Conservation (phyloP, 1,140 invertebrate genomes). For the Plectrocnemia conspersa region DNA sequence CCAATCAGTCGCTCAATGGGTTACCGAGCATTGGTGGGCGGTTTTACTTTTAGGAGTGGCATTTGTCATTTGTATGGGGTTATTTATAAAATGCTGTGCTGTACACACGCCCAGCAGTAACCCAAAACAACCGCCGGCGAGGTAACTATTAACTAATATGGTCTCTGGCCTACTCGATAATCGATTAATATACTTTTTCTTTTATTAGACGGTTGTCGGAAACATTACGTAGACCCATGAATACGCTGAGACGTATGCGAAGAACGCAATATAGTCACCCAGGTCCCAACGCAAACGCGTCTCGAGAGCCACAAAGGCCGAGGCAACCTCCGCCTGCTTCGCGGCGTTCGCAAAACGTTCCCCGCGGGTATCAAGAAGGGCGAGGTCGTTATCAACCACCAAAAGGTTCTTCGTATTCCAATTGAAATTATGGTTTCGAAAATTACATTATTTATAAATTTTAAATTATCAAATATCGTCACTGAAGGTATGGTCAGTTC, state of each 20-base stretch:
- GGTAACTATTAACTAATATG: constrained; percentile 34
- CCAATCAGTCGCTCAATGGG: constrained; percentile 79
- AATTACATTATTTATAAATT: no score
- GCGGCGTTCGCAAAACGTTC: constrained; percentile 16
- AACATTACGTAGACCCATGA: constrained; percentile 82
- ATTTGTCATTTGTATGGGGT: constrained; percentile 92
- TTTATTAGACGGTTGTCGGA: constrained; percentile 68
- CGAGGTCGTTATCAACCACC: constrained; percentile 32
- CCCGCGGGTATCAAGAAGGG: constrained; percentile 27
- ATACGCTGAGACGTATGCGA: constrained; percentile 76
- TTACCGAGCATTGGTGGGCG: constrained; percentile 95
- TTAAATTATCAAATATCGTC: no score
- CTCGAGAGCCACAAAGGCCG: not conserved
- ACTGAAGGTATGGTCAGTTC: no score
- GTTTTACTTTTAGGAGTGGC: constrained; percentile 86
- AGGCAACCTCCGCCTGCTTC: constrained; percentile 5
- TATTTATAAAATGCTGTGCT: constrained; percentile 99
- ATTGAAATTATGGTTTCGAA: no score
- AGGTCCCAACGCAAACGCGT: constrained; percentile 1
- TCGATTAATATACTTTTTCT: constrained; percentile 16
- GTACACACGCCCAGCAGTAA: constrained; percentile 98
- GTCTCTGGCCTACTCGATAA: constrained; percentile 2
- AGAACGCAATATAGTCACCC: constrained; percentile 20
- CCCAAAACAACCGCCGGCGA: constrained; percentile 84
- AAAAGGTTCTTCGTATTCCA: constrained; percentile 26